Conservation (phyloP, 2,888 invertebrate genomes). For the Philereme transversata region DNA sequence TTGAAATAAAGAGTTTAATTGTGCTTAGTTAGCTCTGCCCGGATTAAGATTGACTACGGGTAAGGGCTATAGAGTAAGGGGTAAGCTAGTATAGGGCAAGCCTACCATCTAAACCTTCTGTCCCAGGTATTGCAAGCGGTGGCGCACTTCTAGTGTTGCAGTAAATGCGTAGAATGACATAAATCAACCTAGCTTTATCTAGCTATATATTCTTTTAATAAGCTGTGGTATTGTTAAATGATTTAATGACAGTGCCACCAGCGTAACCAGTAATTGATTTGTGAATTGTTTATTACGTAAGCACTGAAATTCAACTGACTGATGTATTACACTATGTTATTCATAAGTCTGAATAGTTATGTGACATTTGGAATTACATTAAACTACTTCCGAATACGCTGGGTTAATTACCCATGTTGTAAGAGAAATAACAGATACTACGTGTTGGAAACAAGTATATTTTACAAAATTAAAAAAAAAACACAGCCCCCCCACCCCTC, state of each 20-base stretch:
- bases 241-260: conserved; percentile 9
- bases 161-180: no score
- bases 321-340: conserved; percentile 4
- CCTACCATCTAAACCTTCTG: no score
- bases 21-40: no score
- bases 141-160: no score
- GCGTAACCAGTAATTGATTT: conserved; percentile 30
- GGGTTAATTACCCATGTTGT: neutral
- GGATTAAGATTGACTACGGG: no score
- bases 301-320: conserved; percentile 16
- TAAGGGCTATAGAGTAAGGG: no score
- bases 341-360: neutral
- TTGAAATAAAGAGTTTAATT: no score
- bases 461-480: no score
- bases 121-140: no score
- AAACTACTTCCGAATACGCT: neutral
- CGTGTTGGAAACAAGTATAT: neutral
- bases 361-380: conserved; percentile 7
- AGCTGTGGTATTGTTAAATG: conserved; percentile 2
- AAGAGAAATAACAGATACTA: neutral
- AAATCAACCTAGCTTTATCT: no score
- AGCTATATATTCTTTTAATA: neutral
- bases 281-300: conserved; percentile 28
- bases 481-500: no score
- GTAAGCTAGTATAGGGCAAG: no score